Evolutionary conservation across 92 coral and sea anemone genomes (phyloP).

Genomic region (Micromussa lordhowensis): DNA sequence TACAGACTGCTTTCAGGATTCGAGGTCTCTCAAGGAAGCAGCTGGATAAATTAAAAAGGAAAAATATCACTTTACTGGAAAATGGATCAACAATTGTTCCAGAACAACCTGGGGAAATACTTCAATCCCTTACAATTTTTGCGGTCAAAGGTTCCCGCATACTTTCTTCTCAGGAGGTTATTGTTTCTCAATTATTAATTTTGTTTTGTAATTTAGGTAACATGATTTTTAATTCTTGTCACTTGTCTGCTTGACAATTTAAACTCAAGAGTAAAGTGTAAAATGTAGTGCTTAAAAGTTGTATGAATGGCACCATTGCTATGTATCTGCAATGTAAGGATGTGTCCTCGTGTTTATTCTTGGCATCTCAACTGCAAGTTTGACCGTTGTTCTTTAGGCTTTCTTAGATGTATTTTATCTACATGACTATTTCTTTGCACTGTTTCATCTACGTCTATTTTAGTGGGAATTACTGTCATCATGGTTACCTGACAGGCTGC

Average conservation of each 20-base stretch:
- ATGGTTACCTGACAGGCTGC: slow-evolving; percentile 78
- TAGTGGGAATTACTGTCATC: slow-evolving; percentile 77
- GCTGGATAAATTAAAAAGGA: slow-evolving; percentile 62
- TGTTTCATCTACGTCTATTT: neutral
- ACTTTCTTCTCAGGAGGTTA: slow-evolving; percentile 73
- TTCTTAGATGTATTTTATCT: too few species aligned
- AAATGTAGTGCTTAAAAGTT: too few species aligned
- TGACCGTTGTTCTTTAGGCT: too few species aligned
- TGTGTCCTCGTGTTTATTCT: too few species aligned
- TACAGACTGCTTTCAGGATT: slow-evolving; percentile 79
- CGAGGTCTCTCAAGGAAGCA: slow-evolving; percentile 74
- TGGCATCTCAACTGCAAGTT: too few species aligned
- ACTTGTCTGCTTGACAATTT: neutral
- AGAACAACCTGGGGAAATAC: slow-evolving; percentile 12
- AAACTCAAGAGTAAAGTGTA: too few species aligned
- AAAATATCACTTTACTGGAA: slow-evolving; percentile 58
- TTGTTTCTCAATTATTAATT: neutral
- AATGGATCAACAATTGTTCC: slow-evolving; percentile 68
- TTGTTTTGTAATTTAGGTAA: neutral
- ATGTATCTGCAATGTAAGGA: too few species aligned
- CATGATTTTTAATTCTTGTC: neutral
- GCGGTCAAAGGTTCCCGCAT: slow-evolving; percentile 82
- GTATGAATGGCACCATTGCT: too few species aligned
- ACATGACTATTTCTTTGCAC: neutral
- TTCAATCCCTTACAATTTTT: slow-evolving; percentile 50